phyloP scores from a whole-genome alignment of 1,140 invertebrate species.

The Drosophila busckii region DNA sequence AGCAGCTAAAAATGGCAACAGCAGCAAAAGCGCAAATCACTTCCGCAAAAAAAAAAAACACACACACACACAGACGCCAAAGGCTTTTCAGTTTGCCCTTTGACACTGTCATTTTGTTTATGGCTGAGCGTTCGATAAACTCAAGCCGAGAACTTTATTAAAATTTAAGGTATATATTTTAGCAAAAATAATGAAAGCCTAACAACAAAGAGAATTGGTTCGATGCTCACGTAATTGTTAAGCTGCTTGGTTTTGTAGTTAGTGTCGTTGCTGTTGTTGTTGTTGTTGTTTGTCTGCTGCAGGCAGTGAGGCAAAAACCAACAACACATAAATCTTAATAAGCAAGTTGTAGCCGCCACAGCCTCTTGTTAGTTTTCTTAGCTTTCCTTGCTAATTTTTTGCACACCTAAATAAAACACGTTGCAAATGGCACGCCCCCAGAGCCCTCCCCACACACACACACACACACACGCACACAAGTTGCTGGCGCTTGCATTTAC shows the following conservation, averaged over 20 bases:
- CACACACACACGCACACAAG: constrained; percentile 25
- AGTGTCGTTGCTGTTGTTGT: constrained; percentile 8
- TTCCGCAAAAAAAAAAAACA: constrained; percentile 48
- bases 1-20: constrained; percentile 53
- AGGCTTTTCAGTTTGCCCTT: neutral
- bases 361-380: constrained; percentile 25
- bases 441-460: constrained; percentile 2
- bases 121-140: no score
- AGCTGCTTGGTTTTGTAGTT: constrained; percentile 27
- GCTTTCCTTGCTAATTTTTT: constrained; percentile 60
- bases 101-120: constrained; percentile 42
- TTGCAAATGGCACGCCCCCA: constrained; percentile 54
- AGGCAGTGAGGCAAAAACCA: constrained; percentile 62
- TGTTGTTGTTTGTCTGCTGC: constrained; percentile 38
- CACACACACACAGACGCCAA: neutral
- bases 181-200: constrained; percentile 6
- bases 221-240: constrained; percentile 49
- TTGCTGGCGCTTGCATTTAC: constrained; percentile 6
- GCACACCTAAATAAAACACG: constrained; percentile 67
- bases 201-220: constrained; percentile 35
- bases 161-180: neutral
- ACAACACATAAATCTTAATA: constrained; percentile 67
- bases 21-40: constrained; percentile 64
- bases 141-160: no score
- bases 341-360: constrained; percentile 54